Conservation (phyloP, 23 tunicate species). For the Trididemnum nubilum region DNA sequence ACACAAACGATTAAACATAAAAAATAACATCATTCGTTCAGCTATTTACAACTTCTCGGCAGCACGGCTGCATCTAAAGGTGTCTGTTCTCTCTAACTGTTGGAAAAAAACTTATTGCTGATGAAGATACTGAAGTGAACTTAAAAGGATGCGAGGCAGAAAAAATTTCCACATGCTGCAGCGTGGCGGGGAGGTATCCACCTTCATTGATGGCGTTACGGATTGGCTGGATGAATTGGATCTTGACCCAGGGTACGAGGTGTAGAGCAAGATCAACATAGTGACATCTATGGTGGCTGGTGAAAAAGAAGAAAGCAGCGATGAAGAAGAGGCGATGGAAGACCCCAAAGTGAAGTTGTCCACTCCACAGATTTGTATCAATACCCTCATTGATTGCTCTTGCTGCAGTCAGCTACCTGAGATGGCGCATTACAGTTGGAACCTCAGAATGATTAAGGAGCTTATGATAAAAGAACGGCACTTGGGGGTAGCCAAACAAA, state of each 20-base stretch:
- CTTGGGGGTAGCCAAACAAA: slow-evolving; percentile 35
- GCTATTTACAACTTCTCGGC: slow-evolving; percentile 5
- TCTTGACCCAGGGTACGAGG: slow-evolving; percentile 32
- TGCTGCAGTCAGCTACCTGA: slow-evolving; percentile 31
- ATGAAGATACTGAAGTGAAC: slow-evolving; percentile 21
- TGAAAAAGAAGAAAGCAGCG: slow-evolving; percentile 37
- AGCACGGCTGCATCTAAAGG: slow-evolving; percentile 2
- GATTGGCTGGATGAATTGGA: too few relatives aligned
- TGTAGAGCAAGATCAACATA: slow-evolving; percentile 27
- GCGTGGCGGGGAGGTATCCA: slow-evolving; percentile 45
- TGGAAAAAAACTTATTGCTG: slow-evolving; percentile 35
- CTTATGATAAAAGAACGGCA: slow-evolving; percentile 33
- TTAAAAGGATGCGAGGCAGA: slow-evolving; percentile 25
- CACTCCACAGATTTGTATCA: slow-evolving; percentile 23
- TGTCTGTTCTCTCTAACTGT: slow-evolving; percentile 1
- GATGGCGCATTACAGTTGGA: slow-evolving; percentile 31
- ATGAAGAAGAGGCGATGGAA: slow-evolving; percentile 35
- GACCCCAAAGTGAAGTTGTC: slow-evolving; percentile 28
- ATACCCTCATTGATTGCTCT: slow-evolving; percentile 35
- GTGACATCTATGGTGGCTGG: slow-evolving; percentile 45
- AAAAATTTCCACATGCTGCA: slow-evolving; percentile 26
- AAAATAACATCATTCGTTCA: slow-evolving; percentile 7
- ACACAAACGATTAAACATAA: too few relatives aligned
- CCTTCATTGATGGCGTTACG: slow-evolving; percentile 22
- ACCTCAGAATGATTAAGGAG: slow-evolving; percentile 29